phyloP scores from a whole-genome alignment of 2,888 invertebrate genomes.

The Conchocele bisecta region DNA sequence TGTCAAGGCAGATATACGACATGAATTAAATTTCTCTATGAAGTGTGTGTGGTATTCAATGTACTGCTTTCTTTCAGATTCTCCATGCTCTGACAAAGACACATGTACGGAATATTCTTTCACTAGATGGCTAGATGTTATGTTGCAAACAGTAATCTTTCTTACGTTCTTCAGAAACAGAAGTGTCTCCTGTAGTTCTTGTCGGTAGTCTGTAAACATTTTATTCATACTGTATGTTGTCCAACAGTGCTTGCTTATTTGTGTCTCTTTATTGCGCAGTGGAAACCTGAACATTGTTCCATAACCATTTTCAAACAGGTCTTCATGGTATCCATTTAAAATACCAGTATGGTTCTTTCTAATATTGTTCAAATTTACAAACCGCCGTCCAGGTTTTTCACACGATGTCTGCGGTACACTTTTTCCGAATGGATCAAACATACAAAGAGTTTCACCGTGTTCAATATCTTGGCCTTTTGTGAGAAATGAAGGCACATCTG shows the following conservation, averaged over 20 bases:
- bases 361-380: slow-evolving; percentile 32
- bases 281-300: slow-evolving; percentile 70
- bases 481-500: slow-evolving; percentile 71
- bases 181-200: slow-evolving; percentile 68
- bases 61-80: neutral
- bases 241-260: slow-evolving; percentile 60
- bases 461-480: slow-evolving; percentile 55
- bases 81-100: slow-evolving; percentile 23
- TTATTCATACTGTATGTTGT: slow-evolving; percentile 38
- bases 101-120: slow-evolving; percentile 42
- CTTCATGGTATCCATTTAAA: slow-evolving; percentile 47
- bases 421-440: slow-evolving; percentile 76
- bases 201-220: slow-evolving; percentile 65
- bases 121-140: slow-evolving; percentile 26
- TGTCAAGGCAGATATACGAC: no score
- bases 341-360: slow-evolving; percentile 42
- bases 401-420: slow-evolving; percentile 60
- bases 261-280: slow-evolving; percentile 67
- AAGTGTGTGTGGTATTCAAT: slow-evolving; percentile 11
- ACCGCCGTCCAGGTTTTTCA: slow-evolving; percentile 51
- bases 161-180: slow-evolving; percentile 74
- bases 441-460: slow-evolving; percentile 67
- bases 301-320: slow-evolving; percentile 9
- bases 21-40: slow-evolving; percentile 20
- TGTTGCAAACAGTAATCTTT: slow-evolving; percentile 59